Percentiles rank a stretch among this genome's conserved stretches.
These are phyloP conservation scores for Lordiphosa andalusiaca DNA, from an alignment of 2,888 invertebrate species.

Conservation along the genomic window DNA sequence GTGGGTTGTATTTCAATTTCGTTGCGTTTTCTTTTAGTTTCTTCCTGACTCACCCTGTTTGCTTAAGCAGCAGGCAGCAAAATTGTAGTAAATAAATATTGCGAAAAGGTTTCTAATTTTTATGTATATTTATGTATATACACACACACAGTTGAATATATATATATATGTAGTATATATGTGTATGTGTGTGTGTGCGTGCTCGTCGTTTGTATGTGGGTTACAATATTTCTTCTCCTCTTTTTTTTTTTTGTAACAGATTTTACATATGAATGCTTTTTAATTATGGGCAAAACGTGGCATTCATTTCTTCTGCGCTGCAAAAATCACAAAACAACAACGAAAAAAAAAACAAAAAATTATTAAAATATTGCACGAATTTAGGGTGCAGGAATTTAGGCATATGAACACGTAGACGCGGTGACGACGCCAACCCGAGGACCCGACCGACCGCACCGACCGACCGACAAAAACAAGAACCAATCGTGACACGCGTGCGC, in stretches of 20 bases:
- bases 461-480: no score
- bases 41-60: slow-evolving; percentile 63
- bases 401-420: slow-evolving; percentile 65
- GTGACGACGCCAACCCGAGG: slow-evolving; percentile 23
- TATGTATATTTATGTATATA: slow-evolving; percentile 1
- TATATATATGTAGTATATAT: neutral
- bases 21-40: slow-evolving; percentile 11
- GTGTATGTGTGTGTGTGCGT: neutral
- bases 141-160: slow-evolving; percentile 5
- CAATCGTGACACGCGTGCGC: slow-evolving; percentile 1
- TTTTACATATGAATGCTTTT: slow-evolving; percentile 2
- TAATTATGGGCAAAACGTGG: slow-evolving; percentile 49
- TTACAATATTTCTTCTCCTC: no score
- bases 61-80: slow-evolving; percentile 70
- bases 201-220: no score
- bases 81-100: slow-evolving; percentile 17
- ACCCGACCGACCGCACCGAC: no score
- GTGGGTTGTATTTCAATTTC: slow-evolving; percentile 15
- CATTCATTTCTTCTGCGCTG: slow-evolving; percentile 54
- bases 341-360: slow-evolving; percentile 1
- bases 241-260: slow-evolving; percentile 4
- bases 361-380: slow-evolving; percentile 25
- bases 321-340: slow-evolving; percentile 26
- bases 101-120: slow-evolving; percentile 10
- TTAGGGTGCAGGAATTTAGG: slow-evolving; percentile 54